These are phyloP conservation scores for Oryctes rhinoceros DNA, from an alignment of 1,140 invertebrate species.

Conservation along the genomic window DNA sequence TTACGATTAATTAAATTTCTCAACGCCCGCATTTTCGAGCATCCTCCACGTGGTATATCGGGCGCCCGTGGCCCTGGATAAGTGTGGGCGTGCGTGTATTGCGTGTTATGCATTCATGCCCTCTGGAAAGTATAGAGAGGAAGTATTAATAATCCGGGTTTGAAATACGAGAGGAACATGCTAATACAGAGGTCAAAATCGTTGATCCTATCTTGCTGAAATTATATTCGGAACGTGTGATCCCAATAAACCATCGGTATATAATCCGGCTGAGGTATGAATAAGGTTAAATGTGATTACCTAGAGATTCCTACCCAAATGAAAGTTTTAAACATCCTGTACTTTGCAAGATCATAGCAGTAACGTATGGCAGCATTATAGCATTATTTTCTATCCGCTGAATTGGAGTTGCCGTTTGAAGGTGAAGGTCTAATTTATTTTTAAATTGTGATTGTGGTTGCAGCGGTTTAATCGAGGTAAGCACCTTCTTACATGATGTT, in stretches of 20 bases:
- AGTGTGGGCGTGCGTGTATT: background rate
- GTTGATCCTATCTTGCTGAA: constrained; percentile 13
- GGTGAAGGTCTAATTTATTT: too few species aligned
- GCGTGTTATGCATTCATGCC: background rate
- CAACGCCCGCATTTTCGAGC: background rate
- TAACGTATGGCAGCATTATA: too few species aligned
- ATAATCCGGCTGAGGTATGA: background rate
- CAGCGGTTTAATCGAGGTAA: too few species aligned
- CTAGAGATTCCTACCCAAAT: background rate
- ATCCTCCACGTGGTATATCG: background rate
- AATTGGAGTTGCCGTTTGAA: too few species aligned
- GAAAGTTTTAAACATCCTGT: background rate
- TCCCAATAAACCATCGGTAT: background rate
- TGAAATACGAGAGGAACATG: constrained; percentile 20
- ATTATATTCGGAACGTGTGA: background rate
- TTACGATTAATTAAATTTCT: constrained; percentile 33
- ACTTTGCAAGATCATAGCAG: too few species aligned
- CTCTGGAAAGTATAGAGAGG: background rate
- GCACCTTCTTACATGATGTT: too few species aligned
- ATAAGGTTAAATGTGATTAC: background rate
- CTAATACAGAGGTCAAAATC: constrained; percentile 16
- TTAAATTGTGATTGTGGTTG: too few species aligned
- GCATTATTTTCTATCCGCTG: too few species aligned
- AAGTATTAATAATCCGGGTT: constrained; percentile 3
- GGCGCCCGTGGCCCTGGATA: background rate